Evolutionary conservation across 1,140 invertebrate species (phyloP), one percentile per base, ranked within the genome.

Genomic region (Drusus annulatus): DNA sequence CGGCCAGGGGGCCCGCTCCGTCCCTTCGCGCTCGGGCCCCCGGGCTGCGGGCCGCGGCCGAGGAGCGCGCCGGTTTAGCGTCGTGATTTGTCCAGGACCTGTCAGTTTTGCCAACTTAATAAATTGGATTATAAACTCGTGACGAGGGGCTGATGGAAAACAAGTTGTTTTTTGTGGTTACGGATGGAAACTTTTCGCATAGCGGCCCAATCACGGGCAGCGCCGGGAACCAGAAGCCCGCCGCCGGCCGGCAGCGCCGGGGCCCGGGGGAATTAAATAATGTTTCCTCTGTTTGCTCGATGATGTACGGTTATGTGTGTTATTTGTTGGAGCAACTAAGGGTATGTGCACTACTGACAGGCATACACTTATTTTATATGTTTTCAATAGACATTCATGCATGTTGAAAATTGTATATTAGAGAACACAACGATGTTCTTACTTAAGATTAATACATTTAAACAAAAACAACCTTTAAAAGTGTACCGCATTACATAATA

Each of bases 61-160:
- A 36, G 6, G 31, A 60, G 2, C 17, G 17, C 16, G 10, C 16
- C 5, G 23, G n/a, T 60, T 10, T 60, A 60, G 63, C 23, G 63
- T 16, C 28, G 25, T 17, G 63, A 65, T 65, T 31, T 23, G 21
- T 65, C 63, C 63, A 15, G 28, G 28, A 36, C 63, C 36, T 52
- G 77, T 75, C 76, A 77, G 56, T 62, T 36, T 75, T 73, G 74
- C 56, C 71, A 75, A 76, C 76, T 80, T 78, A 83, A 83, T 80
- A 80, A 83, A 83, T 83, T 83, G 81, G 81, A 83, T 83, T 83
- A 78, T 82, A 77, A 82, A 82, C 81, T 80, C 76, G 73, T 82
- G 81, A 82, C 81, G 81, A 80, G 76, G 81, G 81, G 36, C 78
- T 81, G 81, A 80, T 82, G 81, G 81, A 78, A 79, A 80, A 82